These are phyloP conservation scores for Drosophila koepferae DNA, from an alignment of 2,888 invertebrate genomes.

Conservation along the genomic window DNA sequence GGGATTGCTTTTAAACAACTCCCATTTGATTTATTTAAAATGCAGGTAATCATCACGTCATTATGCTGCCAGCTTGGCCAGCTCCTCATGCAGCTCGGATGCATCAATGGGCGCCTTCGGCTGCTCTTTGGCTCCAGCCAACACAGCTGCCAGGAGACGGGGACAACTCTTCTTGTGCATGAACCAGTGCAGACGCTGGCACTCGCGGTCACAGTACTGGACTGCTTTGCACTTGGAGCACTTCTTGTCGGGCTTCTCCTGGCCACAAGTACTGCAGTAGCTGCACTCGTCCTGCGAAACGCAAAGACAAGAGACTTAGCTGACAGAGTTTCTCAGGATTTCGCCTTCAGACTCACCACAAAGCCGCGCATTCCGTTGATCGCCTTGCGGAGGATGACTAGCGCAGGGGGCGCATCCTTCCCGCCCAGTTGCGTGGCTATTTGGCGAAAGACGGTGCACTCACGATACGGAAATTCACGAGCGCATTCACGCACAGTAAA, in stretches of 20 bases:
- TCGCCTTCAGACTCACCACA: constrained; percentile 81
- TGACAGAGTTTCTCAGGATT: background rate
- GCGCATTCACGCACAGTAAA: constrained; percentile 93
- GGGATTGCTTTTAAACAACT: constrained; percentile 10
- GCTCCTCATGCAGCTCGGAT: constrained; percentile 72
- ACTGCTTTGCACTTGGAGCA: constrained; percentile 97
- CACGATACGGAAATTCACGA: constrained; percentile 95
- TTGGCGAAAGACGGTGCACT: constrained; percentile 95
- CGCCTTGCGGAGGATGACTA: constrained; percentile 91
- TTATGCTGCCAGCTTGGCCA: constrained; percentile 72
- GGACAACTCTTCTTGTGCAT: constrained; percentile 95
- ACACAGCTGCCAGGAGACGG: constrained; percentile 86
- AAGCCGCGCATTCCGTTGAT: constrained; percentile 96
- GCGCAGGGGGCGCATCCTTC: constrained; percentile 89
- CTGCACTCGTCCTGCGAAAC: constrained; percentile 86
- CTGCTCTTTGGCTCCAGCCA: constrained; percentile 55
- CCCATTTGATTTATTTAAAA: constrained; percentile 37
- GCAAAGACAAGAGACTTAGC: background rate
- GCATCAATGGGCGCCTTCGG: constrained; percentile 74
- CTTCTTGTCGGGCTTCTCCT: constrained; percentile 95
- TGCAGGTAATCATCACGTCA: constrained; percentile 17
- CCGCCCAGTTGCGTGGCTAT: constrained; percentile 91
- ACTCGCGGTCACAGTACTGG: constrained; percentile 96
- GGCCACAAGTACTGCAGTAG: constrained; percentile 94
- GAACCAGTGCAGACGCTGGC: constrained; percentile 97